Evolutionary conservation across 2,797 vertebrate species (phyloP).

Genomic region (Alcedo quadribrachys): DNA sequence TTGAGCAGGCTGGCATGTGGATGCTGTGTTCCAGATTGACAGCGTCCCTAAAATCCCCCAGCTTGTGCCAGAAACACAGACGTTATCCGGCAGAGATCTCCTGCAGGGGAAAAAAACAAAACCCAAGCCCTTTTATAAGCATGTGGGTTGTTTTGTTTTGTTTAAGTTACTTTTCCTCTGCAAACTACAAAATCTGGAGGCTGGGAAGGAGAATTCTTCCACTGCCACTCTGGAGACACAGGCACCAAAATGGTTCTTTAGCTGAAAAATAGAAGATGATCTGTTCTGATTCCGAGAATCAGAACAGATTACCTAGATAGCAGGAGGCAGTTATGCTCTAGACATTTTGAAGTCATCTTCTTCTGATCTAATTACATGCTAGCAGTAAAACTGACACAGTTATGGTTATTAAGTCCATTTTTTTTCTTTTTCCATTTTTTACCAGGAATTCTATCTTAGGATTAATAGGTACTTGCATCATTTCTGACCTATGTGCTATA

Average conservation of each 20-base stretch:
- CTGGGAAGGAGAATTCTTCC: neutral
- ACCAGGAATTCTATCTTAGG: neutral
- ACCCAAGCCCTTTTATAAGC: neutral
- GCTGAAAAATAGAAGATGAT: neutral
- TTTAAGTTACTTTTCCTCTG: neutral
- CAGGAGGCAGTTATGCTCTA: neutral
- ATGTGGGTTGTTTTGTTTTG: neutral
- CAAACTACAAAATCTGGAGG: neutral
- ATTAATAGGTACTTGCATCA: neutral
- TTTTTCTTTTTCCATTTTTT: neutral
- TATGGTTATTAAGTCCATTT: neutral
- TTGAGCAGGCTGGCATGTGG: neutral
- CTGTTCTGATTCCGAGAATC: conserved; percentile 13
- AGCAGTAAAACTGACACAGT: conserved; percentile 6
- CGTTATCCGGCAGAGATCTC: neutral
- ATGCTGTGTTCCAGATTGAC: neutral
- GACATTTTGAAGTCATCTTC: neutral
- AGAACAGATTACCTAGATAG: neutral
- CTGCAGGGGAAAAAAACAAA: neutral
- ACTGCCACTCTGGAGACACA: neutral
- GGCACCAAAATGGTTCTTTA: neutral
- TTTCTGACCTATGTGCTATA: neutral
- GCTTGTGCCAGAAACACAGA: neutral
- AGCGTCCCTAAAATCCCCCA: neutral
- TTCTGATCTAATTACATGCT: neutral